These are phyloP conservation scores for Meteorus colon DNA, from an alignment of 2,888 invertebrate species.

Conservation along the genomic window DNA sequence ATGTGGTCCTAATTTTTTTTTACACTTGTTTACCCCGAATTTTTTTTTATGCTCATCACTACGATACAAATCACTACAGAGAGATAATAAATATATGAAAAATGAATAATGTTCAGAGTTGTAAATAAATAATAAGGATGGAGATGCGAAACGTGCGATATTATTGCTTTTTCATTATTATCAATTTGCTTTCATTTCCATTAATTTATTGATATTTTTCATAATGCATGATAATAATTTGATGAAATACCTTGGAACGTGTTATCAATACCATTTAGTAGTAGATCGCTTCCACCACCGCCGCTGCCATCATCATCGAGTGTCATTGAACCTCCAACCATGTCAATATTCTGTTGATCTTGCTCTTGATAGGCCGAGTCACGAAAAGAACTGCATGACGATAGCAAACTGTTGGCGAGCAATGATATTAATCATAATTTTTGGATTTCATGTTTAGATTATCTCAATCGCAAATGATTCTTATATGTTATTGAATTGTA, in stretches of 20 bases:
- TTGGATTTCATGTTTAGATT: no score
- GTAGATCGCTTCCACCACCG: neutral
- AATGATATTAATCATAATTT: no score
- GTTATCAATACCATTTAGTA: conserved; percentile 76
- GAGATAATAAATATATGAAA: conserved; percentile 44
- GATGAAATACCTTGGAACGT: conserved; percentile 74
- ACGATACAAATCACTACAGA: conserved; percentile 54
- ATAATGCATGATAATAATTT: neutral
- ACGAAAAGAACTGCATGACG: conserved; percentile 89
- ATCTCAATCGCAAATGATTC: no score
- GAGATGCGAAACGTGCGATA: conserved; percentile 60
- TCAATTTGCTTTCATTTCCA: neutral
- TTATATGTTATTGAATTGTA: no score
- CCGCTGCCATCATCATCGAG: conserved; percentile 74
- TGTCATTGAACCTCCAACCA: conserved; percentile 69
- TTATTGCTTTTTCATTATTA: conserved; percentile 8
- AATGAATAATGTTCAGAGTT: conserved; percentile 39
- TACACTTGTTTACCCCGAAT: conserved; percentile 30
- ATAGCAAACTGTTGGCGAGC: conserved; percentile 78
- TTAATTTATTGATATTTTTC: neutral
- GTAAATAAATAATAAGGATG: conserved; percentile 28
- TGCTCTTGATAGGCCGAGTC: conserved; percentile 86
- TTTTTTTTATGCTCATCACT: conserved; percentile 38
- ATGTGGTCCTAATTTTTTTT: conserved; percentile 51
- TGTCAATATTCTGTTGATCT: conserved; percentile 73